A percentile compares a stretch with the other conserved stretches of the same genome.
phyloP scores from a whole-genome alignment of 2,888 invertebrate genomes.

The Nemapogon koenigi region DNA sequence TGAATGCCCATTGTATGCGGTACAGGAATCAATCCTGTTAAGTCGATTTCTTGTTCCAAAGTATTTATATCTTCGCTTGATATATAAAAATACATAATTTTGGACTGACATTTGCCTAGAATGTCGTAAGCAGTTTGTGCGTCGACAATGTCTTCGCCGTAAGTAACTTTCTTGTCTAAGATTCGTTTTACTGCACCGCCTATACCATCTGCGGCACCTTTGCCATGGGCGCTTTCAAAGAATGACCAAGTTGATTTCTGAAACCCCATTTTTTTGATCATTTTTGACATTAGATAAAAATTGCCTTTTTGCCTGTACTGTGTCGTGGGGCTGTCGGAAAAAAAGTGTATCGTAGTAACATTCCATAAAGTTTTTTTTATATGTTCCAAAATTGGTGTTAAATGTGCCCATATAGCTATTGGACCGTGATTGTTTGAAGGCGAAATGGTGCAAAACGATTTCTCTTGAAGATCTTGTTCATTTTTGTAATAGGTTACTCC shows the following conservation, averaged over 20 bases:
- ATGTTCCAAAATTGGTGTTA: constrained; percentile 14
- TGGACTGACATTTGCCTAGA: too few species aligned
- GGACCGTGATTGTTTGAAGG: constrained; percentile 13
- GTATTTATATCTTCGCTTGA: constrained; percentile 8
- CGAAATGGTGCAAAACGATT: constrained; percentile 16
- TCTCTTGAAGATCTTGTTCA: constrained; percentile 8
- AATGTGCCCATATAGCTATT: constrained; percentile 18
- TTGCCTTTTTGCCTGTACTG: too few species aligned
- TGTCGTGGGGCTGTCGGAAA: too few species aligned
- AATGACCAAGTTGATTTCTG: constrained; percentile 10
- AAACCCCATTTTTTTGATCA: background rate
- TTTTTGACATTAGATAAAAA: too few species aligned
- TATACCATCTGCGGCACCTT: constrained; percentile 14
- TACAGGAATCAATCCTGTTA: constrained; percentile 11
- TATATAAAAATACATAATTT: constrained; percentile 7
- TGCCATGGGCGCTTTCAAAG: constrained; percentile 15
- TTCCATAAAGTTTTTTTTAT: constrained; percentile 12
- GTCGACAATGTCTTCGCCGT: constrained; percentile 11
- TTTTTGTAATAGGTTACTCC: constrained; percentile 14
- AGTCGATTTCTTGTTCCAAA: constrained; percentile 11
- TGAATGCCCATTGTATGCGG: constrained; percentile 11
- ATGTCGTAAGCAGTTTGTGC: constrained; percentile 9
- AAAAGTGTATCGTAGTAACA: constrained; percentile 11
- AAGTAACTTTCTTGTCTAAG: constrained; percentile 10
- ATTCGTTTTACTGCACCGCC: constrained; percentile 12